These are phyloP conservation scores for Henricia sp. DNA, from an alignment of 53 echinoderm and acorn worm species.

Conservation along the genomic window DNA sequence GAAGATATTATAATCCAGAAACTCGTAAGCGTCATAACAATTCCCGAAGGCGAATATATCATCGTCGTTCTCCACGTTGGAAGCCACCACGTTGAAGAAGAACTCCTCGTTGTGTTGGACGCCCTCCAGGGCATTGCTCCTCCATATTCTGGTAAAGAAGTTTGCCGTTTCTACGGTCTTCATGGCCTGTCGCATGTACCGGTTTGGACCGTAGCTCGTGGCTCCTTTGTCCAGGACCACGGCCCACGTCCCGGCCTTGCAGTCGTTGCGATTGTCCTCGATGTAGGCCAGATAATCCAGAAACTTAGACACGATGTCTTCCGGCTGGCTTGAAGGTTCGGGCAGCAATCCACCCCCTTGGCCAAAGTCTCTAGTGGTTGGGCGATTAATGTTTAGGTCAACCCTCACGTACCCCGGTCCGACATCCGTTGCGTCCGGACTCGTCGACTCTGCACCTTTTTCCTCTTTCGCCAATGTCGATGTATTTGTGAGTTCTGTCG, in stretches of 20 bases:
- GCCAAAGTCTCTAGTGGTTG: not conserved
- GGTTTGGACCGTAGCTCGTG: conserved; percentile 82
- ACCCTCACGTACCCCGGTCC: not conserved
- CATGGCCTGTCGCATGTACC: conserved; percentile 85
- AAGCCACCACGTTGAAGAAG: conserved; percentile 89
- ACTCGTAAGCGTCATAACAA: conserved; percentile 83
- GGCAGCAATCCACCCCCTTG: not conserved
- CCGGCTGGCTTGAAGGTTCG: conserved; percentile 11
- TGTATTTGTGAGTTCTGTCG: not conserved
- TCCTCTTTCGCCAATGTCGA: not conserved
- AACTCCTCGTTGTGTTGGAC: conserved; percentile 83
- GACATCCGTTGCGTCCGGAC: not conserved
- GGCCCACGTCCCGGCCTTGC: conserved; percentile 82
- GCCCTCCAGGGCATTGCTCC: conserved; percentile 64
- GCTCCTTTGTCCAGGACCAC: conserved; percentile 68
- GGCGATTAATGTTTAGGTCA: too few relatives aligned
- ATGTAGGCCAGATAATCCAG: conserved; percentile 74
- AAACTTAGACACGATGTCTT: conserved; percentile 78
- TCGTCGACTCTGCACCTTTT: not conserved
- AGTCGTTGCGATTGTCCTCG: conserved; percentile 74
- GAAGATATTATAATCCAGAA: conserved; percentile 75
- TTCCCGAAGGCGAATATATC: conserved; percentile 94
- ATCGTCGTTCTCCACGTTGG: conserved; percentile 89
- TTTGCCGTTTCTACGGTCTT: conserved; percentile 88
- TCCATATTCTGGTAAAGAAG: conserved; percentile 89